Evolutionary conservation across 2,113 vertebrate species (phyloP).

Genomic region (Sapajus apella): DNA sequence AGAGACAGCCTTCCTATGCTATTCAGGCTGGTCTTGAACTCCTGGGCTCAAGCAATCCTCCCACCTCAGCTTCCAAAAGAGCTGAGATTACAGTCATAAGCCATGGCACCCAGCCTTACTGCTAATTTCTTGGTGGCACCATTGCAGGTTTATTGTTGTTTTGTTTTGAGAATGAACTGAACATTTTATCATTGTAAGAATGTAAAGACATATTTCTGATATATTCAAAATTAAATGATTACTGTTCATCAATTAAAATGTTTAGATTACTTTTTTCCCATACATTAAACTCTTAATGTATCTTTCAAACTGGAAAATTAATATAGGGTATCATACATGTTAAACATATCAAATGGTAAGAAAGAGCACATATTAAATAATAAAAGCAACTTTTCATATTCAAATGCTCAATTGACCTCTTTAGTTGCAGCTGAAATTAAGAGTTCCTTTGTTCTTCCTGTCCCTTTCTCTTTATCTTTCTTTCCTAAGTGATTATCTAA

Average conservation of each 20-base stretch:
- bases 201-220: background rate
- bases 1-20: too few species aligned
- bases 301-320: constrained; percentile 33
- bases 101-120: too few species aligned
- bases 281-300: background rate
- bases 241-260: background rate
- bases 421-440: background rate
- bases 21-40: too few species aligned
- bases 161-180: background rate
- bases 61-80: too few species aligned
- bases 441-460: background rate
- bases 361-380: background rate
- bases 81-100: too few species aligned
- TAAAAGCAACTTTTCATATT: background rate
- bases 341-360: background rate
- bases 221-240: constrained; percentile 4
- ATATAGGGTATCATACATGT: background rate
- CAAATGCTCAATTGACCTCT: background rate
- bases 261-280: background rate
- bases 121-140: background rate
- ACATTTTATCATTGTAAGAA: background rate
- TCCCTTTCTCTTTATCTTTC: background rate
- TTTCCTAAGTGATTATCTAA: background rate
- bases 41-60: too few species aligned
- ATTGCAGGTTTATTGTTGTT: background rate